These are phyloP conservation scores for Mionectes olivaceus DNA, from an alignment of 2,797 vertebrate species.

Conservation along the genomic window DNA sequence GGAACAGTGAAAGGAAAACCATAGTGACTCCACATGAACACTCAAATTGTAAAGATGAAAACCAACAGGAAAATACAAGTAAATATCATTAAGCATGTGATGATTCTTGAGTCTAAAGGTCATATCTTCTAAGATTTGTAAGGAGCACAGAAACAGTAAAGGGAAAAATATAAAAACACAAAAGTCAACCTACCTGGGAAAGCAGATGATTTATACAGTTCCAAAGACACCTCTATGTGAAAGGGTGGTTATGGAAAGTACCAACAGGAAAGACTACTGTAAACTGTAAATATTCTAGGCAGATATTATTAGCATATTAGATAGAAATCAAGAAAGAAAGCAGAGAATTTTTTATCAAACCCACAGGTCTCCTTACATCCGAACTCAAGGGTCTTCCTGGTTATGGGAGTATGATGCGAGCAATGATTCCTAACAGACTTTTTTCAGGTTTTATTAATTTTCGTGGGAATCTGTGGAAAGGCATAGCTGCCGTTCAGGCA, in stretches of 20 bases:
- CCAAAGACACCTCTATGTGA: not conserved
- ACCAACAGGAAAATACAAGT: not conserved
- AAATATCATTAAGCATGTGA: not conserved
- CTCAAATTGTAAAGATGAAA: not conserved
- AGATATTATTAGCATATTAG: not conserved
- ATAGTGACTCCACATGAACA: rapidly evolving
- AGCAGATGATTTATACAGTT: not conserved
- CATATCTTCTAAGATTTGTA: not conserved
- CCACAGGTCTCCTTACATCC: not conserved
- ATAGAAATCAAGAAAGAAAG: not conserved
- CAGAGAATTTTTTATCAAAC: not conserved
- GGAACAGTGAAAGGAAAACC: not conserved
- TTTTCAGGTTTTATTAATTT: not conserved
- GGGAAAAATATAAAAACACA: not conserved
- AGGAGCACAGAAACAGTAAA: not conserved
- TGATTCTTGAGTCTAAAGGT: not conserved
- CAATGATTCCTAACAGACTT: not conserved
- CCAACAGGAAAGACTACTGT: not conserved
- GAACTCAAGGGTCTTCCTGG: not conserved
- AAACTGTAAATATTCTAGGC: not conserved
- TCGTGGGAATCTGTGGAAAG: not conserved
- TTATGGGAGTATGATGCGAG: not conserved
- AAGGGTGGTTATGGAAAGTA: not conserved
- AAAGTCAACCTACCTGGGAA: not conserved
- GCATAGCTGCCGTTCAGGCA: not conserved